Conservation (phyloP, 2,888 invertebrate species). For the Seira musarum region DNA sequence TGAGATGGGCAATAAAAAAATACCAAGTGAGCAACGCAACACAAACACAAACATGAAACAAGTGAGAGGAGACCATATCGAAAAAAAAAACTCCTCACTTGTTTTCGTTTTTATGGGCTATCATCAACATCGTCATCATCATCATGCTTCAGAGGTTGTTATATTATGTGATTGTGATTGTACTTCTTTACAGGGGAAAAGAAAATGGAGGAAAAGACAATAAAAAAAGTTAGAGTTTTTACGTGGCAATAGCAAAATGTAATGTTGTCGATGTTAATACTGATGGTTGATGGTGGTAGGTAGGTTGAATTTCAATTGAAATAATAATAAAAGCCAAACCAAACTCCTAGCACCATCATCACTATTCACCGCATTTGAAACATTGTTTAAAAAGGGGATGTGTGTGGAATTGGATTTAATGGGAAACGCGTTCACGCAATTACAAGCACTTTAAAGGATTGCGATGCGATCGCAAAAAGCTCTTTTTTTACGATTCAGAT, state of each 20-base stretch:
- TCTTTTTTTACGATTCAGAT: not conserved
- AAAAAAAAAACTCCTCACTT: conserved; percentile 26
- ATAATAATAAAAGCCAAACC: conserved; percentile 11
- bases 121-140: too few relatives aligned
- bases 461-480: not conserved
- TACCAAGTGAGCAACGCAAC: conserved; percentile 46
- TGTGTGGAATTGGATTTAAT: too few relatives aligned
- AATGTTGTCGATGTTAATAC: not conserved
- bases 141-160: conserved; percentile 52
- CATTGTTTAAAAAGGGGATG: too few relatives aligned
- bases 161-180: conserved; percentile 35
- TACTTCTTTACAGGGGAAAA: too few relatives aligned
- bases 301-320: conserved; percentile 25
- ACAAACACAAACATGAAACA: conserved; percentile 11
- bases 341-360: conserved; percentile 19
- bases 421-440: not conserved
- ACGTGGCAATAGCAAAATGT: not conserved
- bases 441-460: not conserved
- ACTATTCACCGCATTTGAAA: not conserved
- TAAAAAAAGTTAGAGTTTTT: conserved; percentile 12
- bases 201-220: conserved; percentile 39
- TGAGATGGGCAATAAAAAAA: conserved; percentile 37
- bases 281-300: not conserved
- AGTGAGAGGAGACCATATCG: not conserved
- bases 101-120: conserved; percentile 52